Base-by-base conservation (phyloP, 2,113 vertebrate genomes). In the Mionectes macconnelli region DNA sequence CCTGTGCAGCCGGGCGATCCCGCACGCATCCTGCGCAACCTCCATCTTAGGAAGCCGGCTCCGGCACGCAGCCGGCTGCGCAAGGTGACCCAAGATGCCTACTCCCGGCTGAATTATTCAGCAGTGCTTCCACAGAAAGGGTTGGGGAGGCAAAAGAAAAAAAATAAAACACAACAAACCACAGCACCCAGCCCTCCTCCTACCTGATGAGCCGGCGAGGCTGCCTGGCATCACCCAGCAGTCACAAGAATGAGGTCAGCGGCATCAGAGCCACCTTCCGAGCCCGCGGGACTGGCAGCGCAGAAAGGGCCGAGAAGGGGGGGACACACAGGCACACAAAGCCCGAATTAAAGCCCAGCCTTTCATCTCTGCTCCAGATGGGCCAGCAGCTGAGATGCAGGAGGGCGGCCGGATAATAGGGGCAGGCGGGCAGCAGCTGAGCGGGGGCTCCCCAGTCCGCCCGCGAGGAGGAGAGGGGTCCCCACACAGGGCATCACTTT, bases 351-450 rank as follows among this genome's bases (percentile, higher is more conserved):
- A 94, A 93, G 52, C 62, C 24, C 88, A 55, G 96, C 97, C 96
- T 98, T 98, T 98, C 96, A 97, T 97, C 97, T 68, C 79, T 2
- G 37, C 87, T 98, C 97, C 98, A 98, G 98, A 98, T 98, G 98
- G 98, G 84, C 91, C 86, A 79, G 97, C 97, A 98, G 98, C 98
- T 98, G 98, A 98, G 93, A 87, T 85, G 72, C 94, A 88, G 77
- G 56, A 78, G 33, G 63, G 96, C 37, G 27, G 89, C 62, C 14
- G 7, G 82, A 96, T 69, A 97, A 97, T 87, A 82, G 84, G 63
- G 63, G 40, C 8, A 18, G 72, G 72, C 20, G 2, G 68, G 95
- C 60, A 39, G 87, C 85, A 95, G 94, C 84, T 91, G 96, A 94
- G 72, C 31, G 2, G 91, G 89, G 93, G 84, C 62, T 87, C 78